Conservation (phyloP, 2,888 invertebrate genomes). For the Palloptera scutellata region DNA sequence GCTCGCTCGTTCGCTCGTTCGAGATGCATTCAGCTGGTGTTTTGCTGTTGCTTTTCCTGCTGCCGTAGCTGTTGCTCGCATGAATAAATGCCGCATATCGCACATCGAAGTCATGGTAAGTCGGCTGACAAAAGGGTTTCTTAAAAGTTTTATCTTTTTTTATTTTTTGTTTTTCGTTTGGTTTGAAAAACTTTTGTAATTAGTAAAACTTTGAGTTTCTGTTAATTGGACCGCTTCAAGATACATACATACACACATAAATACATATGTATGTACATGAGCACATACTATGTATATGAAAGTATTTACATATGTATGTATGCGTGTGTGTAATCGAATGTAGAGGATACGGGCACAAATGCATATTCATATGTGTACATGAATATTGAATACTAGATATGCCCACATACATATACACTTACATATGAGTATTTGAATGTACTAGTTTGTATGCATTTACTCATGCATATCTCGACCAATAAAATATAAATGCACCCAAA, state of each 20-base stretch:
- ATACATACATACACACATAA: constrained; percentile 12
- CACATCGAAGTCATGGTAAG: neutral
- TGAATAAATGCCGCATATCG: neutral
- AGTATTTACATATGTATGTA: constrained; percentile 17
- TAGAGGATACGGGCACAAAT: constrained; percentile 28
- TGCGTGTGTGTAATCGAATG: constrained; percentile 24
- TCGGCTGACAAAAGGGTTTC: constrained; percentile 38
- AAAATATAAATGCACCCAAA: too few species aligned
- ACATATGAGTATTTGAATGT: neutral
- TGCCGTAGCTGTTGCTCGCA: neutral
- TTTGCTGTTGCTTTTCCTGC: neutral
- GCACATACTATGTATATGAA: constrained; percentile 26
- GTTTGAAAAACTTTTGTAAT: constrained; percentile 43
- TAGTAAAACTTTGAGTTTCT: constrained; percentile 36
- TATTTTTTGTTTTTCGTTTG: constrained; percentile 28
- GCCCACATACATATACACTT: constrained; percentile 10
- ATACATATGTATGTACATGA: constrained; percentile 16
- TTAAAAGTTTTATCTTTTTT: constrained; percentile 32
- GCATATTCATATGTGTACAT: constrained; percentile 29
- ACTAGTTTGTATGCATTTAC: constrained; percentile 3
- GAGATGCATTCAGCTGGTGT: neutral
- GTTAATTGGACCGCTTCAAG: constrained; percentile 27
- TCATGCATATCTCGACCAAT: neutral
- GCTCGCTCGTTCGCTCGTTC: neutral
- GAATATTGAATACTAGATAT: constrained; percentile 17